Base-by-base conservation (phyloP, 2,113 vertebrate genomes). In the Gymnorhina tibicen region DNA sequence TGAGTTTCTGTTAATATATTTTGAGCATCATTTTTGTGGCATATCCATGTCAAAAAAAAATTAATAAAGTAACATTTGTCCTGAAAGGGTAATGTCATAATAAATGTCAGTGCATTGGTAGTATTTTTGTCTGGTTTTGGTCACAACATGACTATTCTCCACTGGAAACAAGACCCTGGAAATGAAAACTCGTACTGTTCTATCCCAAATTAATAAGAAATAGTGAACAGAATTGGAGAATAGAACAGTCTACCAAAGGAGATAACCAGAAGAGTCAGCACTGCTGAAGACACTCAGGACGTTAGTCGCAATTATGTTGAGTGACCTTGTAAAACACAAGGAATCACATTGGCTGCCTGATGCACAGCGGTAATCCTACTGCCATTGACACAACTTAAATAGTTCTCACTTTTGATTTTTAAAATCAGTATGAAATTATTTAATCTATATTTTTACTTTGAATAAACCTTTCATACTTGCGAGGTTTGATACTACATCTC, bases 131-230 rank as follows among this genome's bases (percentile, higher is more conserved):
- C 59, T 87, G 12, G 90, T 72, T 70, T 52, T 83, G 22, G 39
- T 59, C 89, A 81, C 46, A 53, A 62, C 50, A 72, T 81, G 21
- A 47, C 30, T 70, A 66, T 92, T 97, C 27, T 94, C 47, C 8
- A 16, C 64, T 85, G 44, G 46, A 95, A 93, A 89, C 55, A 89
- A 73, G 84, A 88, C 70, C 76, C 73, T 96, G 83, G 75, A 66
- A 89, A 56, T 27, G 39, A 91, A 91, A 94, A 73, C 9, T 82
- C 79, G 89, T 30, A 91, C 41, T 95, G 66, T 78, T 96, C 44
- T 56, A 35, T 56, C 37, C 74, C 60, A 96, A 76, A 93, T 87
- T 75, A 95, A 94, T 92, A 73, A 90, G 55, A 50, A 90, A 93
- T 81, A 72, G 20, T 86, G 24, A 75, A 11, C 15, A 28, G 53